Base-by-base conservation (phyloP, 2,888 invertebrate genomes). In the Chaitophorus viminalis region DNA sequence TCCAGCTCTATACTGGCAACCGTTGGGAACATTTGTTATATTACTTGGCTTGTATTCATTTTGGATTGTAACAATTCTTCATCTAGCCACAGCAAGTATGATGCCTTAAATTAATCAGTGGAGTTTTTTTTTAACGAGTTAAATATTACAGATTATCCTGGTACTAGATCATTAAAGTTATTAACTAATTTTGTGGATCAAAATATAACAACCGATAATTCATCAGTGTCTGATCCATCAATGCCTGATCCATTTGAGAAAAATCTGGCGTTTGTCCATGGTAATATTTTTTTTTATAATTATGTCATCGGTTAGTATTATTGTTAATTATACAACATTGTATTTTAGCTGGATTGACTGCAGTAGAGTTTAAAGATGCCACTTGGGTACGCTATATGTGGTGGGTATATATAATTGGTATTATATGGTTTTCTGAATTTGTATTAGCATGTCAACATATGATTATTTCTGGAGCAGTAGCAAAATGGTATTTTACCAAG, bases 391-490 rank as follows among this genome's bases (percentile, higher is more conserved):
- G 95, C 91, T 96, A 97, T 90, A 96, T 98, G 95, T 97, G 98
- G 95, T 98, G 97, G 97, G 94, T 98, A 90, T 97, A 98, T 91
- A 93, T 97, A 31, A 93, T 98, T 82, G 98, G 97, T 74, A 93
- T 98, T 36, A 94, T 99, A 89, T 99, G 98, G 98, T 95, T 95
- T 21, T 95, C 96, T 46, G 98, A 99, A 92, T 98, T 98, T 91
- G 97, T 98, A 90, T 94, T 97, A 90, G 97, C 96, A 25, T 98
- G 98, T 91, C 98, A 98, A 91, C 96, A 97, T 91, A 96, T 98
- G 94, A 96, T 98, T 3, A 95, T 98, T 89, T 96, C 98, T 31
- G 97, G 98, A 21, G 95, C 98, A 33, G 97, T 98, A 1, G 96
- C 97, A 0, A 95, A 95, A 90, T 99, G 98, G 98, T 98, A 97